A percentile compares a stretch with the other conserved stretches of the same genome.
These are phyloP conservation scores for Tachina lurida DNA, from an alignment of 2,888 invertebrate genomes.

Conservation along the genomic window DNA sequence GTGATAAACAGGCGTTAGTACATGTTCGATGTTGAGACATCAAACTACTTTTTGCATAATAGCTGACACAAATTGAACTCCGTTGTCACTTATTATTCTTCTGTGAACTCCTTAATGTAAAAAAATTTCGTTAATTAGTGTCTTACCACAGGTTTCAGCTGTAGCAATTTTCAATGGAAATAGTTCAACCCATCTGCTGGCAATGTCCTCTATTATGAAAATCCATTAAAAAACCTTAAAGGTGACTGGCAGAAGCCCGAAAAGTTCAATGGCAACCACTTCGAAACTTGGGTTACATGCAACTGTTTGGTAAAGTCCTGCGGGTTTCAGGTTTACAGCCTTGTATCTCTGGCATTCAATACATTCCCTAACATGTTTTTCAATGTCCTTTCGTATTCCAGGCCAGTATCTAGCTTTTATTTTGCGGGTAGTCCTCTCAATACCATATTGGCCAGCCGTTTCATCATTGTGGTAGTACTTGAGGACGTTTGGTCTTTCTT, in stretches of 20 bases:
- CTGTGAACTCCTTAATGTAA: no score
- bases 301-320: no score
- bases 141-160: slow-evolving; percentile 74
- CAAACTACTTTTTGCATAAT: slow-evolving; percentile 76
- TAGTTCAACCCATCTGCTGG: slow-evolving; percentile 72
- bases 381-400: slow-evolving; percentile 17
- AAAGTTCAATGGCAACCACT: no score
- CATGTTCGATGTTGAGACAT: slow-evolving; percentile 9
- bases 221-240: no score
- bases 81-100: slow-evolving; percentile 75
- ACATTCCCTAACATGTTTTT: slow-evolving; percentile 8
- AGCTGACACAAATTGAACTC: slow-evolving; percentile 76
- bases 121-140: not conserved
- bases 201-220: no score
- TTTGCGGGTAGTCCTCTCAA: slow-evolving; percentile 24
- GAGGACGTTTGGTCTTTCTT: slow-evolving; percentile 31
- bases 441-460: slow-evolving; percentile 51
- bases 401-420: slow-evolving; percentile 34
- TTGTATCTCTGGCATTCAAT: no score
- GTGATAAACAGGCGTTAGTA: no score
- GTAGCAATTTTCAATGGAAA: slow-evolving; percentile 75
- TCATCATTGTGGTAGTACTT: slow-evolving; percentile 54
- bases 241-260: no score
- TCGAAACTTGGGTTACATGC: no score
- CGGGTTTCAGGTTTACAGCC: no score